These are phyloP conservation scores for Aphidoletes aphidimyza DNA, from an alignment of 2,888 invertebrate species.

Conservation along the genomic window DNA sequence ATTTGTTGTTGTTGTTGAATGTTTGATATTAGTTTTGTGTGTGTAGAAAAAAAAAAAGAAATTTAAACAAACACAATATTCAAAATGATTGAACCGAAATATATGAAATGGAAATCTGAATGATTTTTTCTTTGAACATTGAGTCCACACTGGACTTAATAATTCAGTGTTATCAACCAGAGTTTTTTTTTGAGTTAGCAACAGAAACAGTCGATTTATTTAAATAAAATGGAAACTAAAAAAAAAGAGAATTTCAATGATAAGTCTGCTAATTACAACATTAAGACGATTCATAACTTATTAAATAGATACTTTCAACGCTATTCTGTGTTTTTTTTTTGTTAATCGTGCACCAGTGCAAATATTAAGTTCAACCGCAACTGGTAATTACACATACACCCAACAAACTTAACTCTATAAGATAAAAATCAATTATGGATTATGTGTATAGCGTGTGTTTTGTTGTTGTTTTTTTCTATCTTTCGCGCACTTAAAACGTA, in stretches of 20 bases:
- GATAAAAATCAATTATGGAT: constrained; percentile 24
- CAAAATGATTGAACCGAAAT: constrained; percentile 1
- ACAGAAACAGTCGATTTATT: constrained; percentile 10
- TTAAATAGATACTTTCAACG: not conserved
- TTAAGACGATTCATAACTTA: constrained; percentile 36
- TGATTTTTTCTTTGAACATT: not conserved
- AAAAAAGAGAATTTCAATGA: not conserved
- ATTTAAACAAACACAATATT: not conserved
- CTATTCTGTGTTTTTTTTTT: not conserved
- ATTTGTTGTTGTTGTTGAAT: no score
- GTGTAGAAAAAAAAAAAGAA: not conserved
- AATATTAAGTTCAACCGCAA: not conserved
- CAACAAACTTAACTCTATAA: constrained; percentile 4
- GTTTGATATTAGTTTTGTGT: not conserved
- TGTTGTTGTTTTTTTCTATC: not conserved
- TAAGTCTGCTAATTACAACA: constrained; percentile 13
- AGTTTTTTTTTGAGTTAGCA: no score
- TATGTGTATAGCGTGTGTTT: not conserved
- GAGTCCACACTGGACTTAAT: not conserved
- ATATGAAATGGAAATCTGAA: not conserved
- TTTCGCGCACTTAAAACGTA: not conserved
- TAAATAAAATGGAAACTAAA: not conserved
- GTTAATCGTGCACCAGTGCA: not conserved
- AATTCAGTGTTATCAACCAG: not conserved
- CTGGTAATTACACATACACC: constrained; percentile 38